Conservation (phyloP, 2,797 vertebrate genomes). For the Botia almorhae region DNA sequence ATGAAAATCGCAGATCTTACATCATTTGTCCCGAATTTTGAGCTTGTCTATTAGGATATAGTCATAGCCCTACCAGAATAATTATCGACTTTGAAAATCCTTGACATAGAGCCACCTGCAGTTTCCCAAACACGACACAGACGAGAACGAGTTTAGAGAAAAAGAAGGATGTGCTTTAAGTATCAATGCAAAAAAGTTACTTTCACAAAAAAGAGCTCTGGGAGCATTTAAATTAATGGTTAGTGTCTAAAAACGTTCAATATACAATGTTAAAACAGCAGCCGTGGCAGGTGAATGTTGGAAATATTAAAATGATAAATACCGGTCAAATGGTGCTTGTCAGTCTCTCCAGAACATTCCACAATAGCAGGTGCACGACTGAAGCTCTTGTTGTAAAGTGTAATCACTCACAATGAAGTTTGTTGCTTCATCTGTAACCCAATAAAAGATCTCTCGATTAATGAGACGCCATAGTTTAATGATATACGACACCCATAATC, state of each 20-base stretch:
- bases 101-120: slow-evolving; percentile 4
- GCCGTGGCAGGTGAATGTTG: slow-evolving; percentile 8
- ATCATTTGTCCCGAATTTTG: background rate
- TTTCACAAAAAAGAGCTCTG: slow-evolving; percentile 2
- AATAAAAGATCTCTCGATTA: background rate
- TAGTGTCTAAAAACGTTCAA: slow-evolving; percentile 5
- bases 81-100: slow-evolving; percentile 6
- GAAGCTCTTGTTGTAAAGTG: slow-evolving; percentile 2
- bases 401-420: background rate
- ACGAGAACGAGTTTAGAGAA: background rate
- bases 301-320: slow-evolving; percentile 18
- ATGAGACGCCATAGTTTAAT: background rate
- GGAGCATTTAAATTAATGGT: background rate
- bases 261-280: background rate
- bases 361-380: slow-evolving; percentile 44
- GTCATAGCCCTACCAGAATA: background rate
- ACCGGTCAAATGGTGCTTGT: slow-evolving; percentile 4
- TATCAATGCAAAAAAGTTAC: background rate
- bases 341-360: slow-evolving; percentile 11
- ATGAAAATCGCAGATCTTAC: background rate
- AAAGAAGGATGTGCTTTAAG: slow-evolving; percentile 1
- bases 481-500: background rate
- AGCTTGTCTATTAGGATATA: background rate
- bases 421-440: slow-evolving; percentile 5
- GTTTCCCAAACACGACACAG: background rate